Evolutionary conservation across 2,113 vertebrate species (phyloP).

Genomic region (Pteropus alecto): DNA sequence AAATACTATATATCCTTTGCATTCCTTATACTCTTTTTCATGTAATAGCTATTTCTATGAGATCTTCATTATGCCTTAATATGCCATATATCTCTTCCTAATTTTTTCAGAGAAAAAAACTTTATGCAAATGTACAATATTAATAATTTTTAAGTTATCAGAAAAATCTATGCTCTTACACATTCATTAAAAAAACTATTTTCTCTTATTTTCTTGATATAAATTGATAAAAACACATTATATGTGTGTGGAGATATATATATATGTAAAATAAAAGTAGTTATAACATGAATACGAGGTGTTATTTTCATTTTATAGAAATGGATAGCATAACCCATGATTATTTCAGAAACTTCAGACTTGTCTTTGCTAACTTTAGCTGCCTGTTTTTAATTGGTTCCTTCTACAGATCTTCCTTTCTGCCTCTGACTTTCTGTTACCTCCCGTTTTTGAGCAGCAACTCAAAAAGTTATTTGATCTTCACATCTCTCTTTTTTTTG

Average conservation of each 20-base stretch:
- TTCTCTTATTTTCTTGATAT: constrained; percentile 32
- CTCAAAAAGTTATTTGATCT: not conserved
- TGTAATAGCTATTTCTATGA: not conserved
- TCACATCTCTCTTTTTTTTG: not conserved
- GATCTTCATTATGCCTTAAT: not conserved
- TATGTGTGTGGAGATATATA: too few species aligned
- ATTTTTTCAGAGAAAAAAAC: not conserved
- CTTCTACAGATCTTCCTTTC: not conserved
- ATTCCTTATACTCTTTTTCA: not conserved
- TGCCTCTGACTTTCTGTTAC: not conserved
- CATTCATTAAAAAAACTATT: constrained; percentile 31
- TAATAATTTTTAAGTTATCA: not conserved
- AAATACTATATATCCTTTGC: not conserved
- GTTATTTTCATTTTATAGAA: too few species aligned
- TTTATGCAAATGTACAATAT: not conserved
- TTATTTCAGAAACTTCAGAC: not conserved
- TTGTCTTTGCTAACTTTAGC: not conserved
- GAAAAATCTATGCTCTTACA: not conserved
- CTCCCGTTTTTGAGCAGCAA: not conserved
- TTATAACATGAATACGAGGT: too few species aligned
- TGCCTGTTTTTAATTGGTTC: not conserved
- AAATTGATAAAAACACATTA: not conserved
- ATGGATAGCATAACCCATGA: not conserved
- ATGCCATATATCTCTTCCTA: not conserved
- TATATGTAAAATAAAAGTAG: too few species aligned